Evolutionary conservation across 37 sponge, comb jelly and placozoan genomes (phyloP), one percentile per base, ranked within the genome.

Genomic region (Aplysina aerophoba): DNA sequence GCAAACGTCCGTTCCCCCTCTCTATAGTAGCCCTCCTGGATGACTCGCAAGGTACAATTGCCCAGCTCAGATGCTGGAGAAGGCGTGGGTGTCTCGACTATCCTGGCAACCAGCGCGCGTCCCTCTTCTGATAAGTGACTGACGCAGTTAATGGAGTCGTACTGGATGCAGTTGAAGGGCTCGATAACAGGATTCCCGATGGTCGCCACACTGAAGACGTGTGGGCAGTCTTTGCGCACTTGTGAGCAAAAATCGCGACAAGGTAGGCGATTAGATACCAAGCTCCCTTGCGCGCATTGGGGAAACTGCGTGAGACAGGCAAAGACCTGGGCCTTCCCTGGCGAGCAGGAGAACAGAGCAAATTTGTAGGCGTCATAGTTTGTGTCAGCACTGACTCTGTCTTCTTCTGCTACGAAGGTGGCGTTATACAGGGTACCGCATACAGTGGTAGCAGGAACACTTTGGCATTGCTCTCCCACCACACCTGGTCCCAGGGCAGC

Each of bases 1-100:
- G 93, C 72, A 66, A 97, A 90, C 28, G 54, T 59, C 58, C 68
- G 88, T 24, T 88, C 74, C 20, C 55, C 84, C 24, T 85, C 85
- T 5, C 64, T 82, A 50, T 86, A 96, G 87, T 65, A 93, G 0
- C 78, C 78, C 40, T 75, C 78, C 44, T 16, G 44, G 6, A 75
- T 12, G 4, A 40, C n/a, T 16, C 54, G 22, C 25, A 3, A 0
- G 24, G 78, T 75, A 24, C 78, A 75, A 54, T 75, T 75, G 54
- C 13, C 54, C 31, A 19, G n/a, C 1, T 31, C 33, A 19, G 41
- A 25, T 36, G 19, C 41, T 44, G 19, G 12, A 5, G 4, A 8
- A 4, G 44, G n/a, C 25, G 53, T 19, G 78, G 31, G 31, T 4
- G 78, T 1, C 13, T 69, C 71, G 30, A 30, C 4, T 27, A 69